Evolutionary conservation across 2,888 invertebrate genomes (phyloP).

Genomic region (Byasa hedistus): DNA sequence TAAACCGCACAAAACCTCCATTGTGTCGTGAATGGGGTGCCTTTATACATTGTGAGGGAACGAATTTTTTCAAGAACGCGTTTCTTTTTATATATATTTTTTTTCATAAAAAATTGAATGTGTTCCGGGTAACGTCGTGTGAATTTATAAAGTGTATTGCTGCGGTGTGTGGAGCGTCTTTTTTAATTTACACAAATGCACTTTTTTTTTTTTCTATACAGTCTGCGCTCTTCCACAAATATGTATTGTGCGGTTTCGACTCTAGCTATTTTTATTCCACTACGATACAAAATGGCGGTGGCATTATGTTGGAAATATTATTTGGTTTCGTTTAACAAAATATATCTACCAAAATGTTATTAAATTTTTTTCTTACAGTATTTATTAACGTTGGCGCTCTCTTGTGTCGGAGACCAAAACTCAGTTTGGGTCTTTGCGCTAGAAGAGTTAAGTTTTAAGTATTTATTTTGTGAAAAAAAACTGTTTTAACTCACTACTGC

Average conservation of each 20-base stretch:
- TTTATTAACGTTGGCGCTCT: too few species aligned
- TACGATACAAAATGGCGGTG: neutral
- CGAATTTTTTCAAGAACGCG: slow-evolving; percentile 70
- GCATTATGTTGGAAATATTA: neutral
- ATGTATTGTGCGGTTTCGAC: slow-evolving; percentile 37
- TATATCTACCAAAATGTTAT: neutral
- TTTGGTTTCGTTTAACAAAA: neutral
- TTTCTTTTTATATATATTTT: slow-evolving; percentile 55
- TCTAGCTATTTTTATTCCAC: slow-evolving; percentile 23
- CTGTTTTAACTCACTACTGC: neutral
- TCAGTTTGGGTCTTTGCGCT: too few species aligned
- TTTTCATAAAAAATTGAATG: slow-evolving; percentile 46
- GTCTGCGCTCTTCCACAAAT: slow-evolving; percentile 35
- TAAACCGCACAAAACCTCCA: slow-evolving; percentile 64
- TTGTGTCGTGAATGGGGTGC: slow-evolving; percentile 72
- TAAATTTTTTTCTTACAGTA: neutral
- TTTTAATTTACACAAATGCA: slow-evolving; percentile 67
- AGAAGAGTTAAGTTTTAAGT: too few species aligned
- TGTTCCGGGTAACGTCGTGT: slow-evolving; percentile 61
- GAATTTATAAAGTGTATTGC: slow-evolving; percentile 70
- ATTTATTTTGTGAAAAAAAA: too few species aligned
- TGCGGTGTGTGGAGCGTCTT: slow-evolving; percentile 52
- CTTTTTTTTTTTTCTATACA: slow-evolving; percentile 44
- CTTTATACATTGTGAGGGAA: slow-evolving; percentile 67
- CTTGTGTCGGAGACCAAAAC: too few species aligned